A percentile compares a stretch with the other conserved stretches of the same genome.
Conservation (phyloP, 2,797 vertebrate genomes). For the Phrynocephalus guinanensis region DNA sequence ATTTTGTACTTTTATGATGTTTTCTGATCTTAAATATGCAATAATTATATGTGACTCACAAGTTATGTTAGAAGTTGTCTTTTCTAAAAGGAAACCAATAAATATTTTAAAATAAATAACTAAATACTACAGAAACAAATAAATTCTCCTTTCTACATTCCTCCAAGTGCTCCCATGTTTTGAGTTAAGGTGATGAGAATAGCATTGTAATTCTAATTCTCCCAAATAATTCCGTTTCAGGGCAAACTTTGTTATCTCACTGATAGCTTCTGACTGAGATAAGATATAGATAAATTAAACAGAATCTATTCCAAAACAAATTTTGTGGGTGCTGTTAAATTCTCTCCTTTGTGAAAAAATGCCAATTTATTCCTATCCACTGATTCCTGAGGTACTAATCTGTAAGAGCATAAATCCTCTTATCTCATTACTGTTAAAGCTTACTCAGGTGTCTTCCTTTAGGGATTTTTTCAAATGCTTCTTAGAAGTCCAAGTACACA, state of each 20-base stretch:
- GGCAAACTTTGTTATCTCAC: neutral
- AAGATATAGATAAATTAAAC: neutral
- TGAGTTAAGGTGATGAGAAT: neutral
- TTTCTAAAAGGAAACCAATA: neutral
- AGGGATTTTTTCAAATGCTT: neutral
- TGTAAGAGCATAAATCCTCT: neutral
- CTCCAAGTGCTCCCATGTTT: slow-evolving; percentile 8
- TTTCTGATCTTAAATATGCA: neutral
- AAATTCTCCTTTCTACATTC: neutral
- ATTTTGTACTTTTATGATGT: neutral
- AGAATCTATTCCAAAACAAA: neutral
- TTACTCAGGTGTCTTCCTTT: neutral
- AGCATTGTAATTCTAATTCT: neutral
- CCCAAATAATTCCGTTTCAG: neutral
- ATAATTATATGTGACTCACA: neutral
- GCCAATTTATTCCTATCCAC: neutral
- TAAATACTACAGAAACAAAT: neutral
- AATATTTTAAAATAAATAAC: slow-evolving; percentile 10
- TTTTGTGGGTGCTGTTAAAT: too few relatives aligned
- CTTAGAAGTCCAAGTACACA: neutral
- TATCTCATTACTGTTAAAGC: neutral
- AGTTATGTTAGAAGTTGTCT: neutral
- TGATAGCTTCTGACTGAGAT: neutral
- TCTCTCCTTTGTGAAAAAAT: slow-evolving; percentile 8
- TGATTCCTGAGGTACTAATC: neutral